Conservation (phyloP, 2,113 vertebrate species). For the Alouatta palliata region DNA sequence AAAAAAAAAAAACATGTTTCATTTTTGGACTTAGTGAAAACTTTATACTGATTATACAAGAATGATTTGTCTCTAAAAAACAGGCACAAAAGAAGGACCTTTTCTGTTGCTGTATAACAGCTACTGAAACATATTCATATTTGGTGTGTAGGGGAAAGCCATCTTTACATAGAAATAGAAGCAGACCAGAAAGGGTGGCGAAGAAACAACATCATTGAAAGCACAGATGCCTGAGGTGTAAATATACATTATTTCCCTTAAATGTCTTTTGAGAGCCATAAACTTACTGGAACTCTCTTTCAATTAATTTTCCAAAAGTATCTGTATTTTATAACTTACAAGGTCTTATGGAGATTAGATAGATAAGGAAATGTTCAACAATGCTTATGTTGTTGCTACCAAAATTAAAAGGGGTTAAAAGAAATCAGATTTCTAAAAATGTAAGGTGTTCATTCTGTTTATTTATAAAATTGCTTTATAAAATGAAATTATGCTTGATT, state of each 20-base stretch:
- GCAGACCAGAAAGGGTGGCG: too few relatives aligned
- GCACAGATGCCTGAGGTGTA: neutral
- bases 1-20: neutral
- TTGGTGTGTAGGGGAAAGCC: neutral
- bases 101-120: neutral
- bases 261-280: neutral
- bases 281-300: constrained; percentile 35
- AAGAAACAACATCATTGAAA: neutral
- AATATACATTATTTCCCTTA: constrained; percentile 27
- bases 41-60: neutral
- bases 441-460: neutral
- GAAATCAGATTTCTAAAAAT: constrained; percentile 41
- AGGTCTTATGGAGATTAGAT: neutral
- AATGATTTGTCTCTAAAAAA: neutral
- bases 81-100: neutral
- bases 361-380: constrained; percentile 12
- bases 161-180: constrained; percentile 13
- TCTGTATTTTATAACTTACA: constrained; percentile 34
- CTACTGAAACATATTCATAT: neutral
- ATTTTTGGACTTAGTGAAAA: neutral
- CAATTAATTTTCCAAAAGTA: constrained; percentile 12
- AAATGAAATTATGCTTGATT: neutral
- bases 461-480: constrained; percentile 3
- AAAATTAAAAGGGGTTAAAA: constrained; percentile 28
- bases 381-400: neutral